Evolutionary conservation across 2,888 invertebrate species (phyloP).

Genomic region (Lepidochrysops patricia): DNA sequence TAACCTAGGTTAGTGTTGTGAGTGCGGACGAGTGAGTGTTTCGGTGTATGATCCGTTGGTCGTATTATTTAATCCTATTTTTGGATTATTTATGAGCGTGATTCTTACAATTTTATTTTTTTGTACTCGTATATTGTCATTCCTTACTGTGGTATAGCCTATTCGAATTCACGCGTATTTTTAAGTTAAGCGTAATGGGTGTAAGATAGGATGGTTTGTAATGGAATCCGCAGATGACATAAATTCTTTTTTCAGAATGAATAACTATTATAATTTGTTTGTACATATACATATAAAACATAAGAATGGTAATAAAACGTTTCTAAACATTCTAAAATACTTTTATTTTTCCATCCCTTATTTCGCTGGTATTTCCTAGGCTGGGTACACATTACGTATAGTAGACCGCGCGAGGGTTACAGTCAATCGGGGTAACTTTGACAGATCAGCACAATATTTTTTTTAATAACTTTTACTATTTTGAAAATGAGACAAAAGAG

Average conservation of each 20-base stretch:
- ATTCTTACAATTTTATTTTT: slow-evolving; percentile 55
- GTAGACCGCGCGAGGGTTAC: too few relatives aligned
- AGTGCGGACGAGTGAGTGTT: slow-evolving; percentile 37
- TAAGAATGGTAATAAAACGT: slow-evolving; percentile 71
- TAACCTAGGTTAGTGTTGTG: slow-evolving; percentile 61
- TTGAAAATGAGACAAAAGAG: too few relatives aligned
- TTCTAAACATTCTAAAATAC: slow-evolving; percentile 51
- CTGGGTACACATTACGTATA: too few relatives aligned
- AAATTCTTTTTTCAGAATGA: slow-evolving; percentile 66
- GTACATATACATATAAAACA: slow-evolving; percentile 72
- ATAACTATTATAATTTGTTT: slow-evolving; percentile 71
- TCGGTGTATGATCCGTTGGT: slow-evolving; percentile 41
- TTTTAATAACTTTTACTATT: too few relatives aligned
- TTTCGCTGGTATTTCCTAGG: too few relatives aligned
- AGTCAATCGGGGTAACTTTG: too few relatives aligned
- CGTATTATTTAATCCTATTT: slow-evolving; percentile 33
- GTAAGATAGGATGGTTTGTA: slow-evolving; percentile 53
- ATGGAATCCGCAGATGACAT: slow-evolving; percentile 44
- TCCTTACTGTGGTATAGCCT: slow-evolving; percentile 71
- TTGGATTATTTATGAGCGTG: slow-evolving; percentile 42
- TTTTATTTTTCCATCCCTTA: slow-evolving; percentile 37
- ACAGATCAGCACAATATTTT: too few relatives aligned
- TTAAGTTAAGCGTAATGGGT: slow-evolving; percentile 71
- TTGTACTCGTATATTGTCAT: slow-evolving; percentile 61
- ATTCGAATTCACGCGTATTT: slow-evolving; percentile 61